Evolutionary conservation across 2,113 vertebrate genomes (phyloP), one percentile per base, ranked within the genome.

Genomic region (Picathartes gymnocephalus): DNA sequence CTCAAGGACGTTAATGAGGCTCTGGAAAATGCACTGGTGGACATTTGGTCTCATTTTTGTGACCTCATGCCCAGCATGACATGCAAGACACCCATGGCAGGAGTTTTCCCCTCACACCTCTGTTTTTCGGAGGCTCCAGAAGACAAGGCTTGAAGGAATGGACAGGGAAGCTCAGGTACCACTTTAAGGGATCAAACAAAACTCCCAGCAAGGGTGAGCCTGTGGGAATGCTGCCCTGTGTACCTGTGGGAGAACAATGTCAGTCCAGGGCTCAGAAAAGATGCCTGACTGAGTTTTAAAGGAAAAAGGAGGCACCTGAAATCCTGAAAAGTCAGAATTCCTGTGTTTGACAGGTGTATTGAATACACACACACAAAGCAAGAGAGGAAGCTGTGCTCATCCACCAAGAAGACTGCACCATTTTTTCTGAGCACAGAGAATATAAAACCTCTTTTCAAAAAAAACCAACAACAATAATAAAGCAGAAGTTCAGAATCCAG

Each of bases 111-210:
- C 82, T 84, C 70, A 53, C 1, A 5, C 53, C 61, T 62, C 76
- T 5, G 10, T 17, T 73, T 86, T 45, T 4, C 65, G 88, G 51
- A 69, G 86, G 50, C 22, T n/a, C 57, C 74, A 94, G 86, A 84
- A 86, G 85, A 86, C 62, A 71, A 95, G 69, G 88, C 88, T 78
- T 60, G 88, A 93, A 93, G 64, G 69, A 88, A 90, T 3, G 51
- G 80, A 23, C 71, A 90, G 42, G 82, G 86, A 90, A 88, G 92
- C 79, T 94, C 92, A 85, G 72, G 94, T 95, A 94, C 72, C 90
- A 20, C 81, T 87, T 68, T 9, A 71, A 93, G 66, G 72, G 92
- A 76, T 47, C 45, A 51, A 74, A 22, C 16, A 58, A 27, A 90
- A 31, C 15, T 56, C 50, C 48, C 23, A 74, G 78, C 57, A 90